A percentile compares a stretch with the other conserved stretches of the same genome.
Conservation (phyloP, 1,140 invertebrate species). For the Coenobita brevimanus region DNA sequence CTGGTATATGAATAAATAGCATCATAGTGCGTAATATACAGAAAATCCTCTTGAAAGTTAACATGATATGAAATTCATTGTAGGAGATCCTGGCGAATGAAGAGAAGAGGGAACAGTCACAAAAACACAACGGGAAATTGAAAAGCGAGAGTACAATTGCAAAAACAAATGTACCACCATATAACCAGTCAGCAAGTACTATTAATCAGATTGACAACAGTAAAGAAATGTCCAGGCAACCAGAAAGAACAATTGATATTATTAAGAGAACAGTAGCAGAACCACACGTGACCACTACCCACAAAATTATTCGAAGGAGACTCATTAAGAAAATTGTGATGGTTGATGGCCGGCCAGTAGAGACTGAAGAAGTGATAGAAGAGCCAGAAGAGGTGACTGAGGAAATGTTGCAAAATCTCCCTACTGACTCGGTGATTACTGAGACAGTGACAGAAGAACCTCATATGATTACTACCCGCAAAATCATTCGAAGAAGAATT, state of each 20-base stretch:
- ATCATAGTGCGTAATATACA: constrained; percentile 35
- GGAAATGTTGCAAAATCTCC: no score
- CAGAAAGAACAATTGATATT: no score
- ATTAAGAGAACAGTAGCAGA: neutral
- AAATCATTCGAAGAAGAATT: constrained; percentile 21
- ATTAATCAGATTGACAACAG: neutral
- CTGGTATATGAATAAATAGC: constrained; percentile 40
- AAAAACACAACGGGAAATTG: constrained; percentile 43
- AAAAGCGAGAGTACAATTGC: constrained; percentile 51
- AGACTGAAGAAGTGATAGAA: no score
- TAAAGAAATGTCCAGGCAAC: no score
- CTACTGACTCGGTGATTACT: constrained; percentile 27
- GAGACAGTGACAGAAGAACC: constrained; percentile 30
- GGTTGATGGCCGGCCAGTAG: no score
- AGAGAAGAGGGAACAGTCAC: constrained; percentile 16
- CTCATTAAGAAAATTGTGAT: no score
- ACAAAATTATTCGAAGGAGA: no score
- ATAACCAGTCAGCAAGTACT: neutral
- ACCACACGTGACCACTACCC: constrained; percentile 15
- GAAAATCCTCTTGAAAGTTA: constrained; percentile 37
- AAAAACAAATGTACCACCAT: neutral
- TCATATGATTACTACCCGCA: neutral
- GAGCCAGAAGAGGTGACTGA: no score
- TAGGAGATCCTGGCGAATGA: constrained; percentile 66
- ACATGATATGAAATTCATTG: constrained; percentile 52